Conservation (phyloP, 2,797 vertebrate genomes). For the Aulostomus chinensis region DNA sequence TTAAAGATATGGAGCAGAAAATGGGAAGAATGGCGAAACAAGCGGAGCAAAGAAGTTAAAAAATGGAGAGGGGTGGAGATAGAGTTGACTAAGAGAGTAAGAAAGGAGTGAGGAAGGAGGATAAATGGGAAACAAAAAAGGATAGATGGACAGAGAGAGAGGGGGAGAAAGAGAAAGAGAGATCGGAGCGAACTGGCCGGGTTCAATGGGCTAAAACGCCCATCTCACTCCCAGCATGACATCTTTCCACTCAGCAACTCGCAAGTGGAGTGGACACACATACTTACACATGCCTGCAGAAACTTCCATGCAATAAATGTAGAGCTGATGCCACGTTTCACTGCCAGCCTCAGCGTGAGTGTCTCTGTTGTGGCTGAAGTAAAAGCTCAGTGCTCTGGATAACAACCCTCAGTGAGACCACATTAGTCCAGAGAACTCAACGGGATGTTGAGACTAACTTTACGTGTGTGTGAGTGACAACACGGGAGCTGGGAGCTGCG, state of each 20-base stretch:
- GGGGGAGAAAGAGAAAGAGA: no score
- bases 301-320: conserved; percentile 10
- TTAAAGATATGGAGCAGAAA: background rate
- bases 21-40: background rate
- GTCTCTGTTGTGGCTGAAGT: conserved; percentile 18
- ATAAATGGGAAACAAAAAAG: conserved; percentile 27
- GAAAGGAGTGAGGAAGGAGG: background rate
- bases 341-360: background rate
- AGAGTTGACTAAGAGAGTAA: conserved; percentile 3
- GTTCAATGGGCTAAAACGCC: conserved; percentile 57
- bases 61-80: conserved; percentile 2
- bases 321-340: conserved; percentile 6
- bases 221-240: conserved; percentile 58
- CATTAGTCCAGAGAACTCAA: conserved; percentile 21
- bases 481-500: background rate
- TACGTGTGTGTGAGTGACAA: conserved; percentile 2
- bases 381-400: conserved; percentile 10
- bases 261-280: conserved; percentile 39
- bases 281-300: conserved; percentile 9
- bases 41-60: conserved; percentile 1
- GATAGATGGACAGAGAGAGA: conserved; percentile 22
- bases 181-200: no score
- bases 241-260: conserved; percentile 50
- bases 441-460: background rate
- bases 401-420: conserved; percentile 27